Conservation (phyloP, 1,140 invertebrate genomes). For the Euwallacea similis region DNA sequence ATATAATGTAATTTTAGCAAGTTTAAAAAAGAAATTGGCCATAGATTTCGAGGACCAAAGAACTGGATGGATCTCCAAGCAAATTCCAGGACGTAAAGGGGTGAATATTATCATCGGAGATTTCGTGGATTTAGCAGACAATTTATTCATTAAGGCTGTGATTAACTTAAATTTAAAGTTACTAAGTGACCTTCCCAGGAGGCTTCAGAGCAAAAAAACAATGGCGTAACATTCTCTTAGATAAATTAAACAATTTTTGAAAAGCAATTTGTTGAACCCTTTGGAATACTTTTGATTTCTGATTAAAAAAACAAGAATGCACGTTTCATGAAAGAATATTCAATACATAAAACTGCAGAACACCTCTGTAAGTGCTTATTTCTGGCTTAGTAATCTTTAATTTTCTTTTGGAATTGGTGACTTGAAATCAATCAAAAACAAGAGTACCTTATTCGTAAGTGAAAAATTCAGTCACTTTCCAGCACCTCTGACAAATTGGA, state of each 20-base stretch:
- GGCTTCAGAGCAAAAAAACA: neutral
- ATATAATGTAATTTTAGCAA: slow-evolving; percentile 44
- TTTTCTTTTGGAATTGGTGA: no score
- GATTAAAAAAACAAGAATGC: no score
- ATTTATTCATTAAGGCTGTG: slow-evolving; percentile 59
- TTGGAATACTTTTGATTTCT: no score
- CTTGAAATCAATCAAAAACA: no score
- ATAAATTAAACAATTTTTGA: no score
- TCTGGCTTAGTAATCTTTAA: no score
- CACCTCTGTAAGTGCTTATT: no score
- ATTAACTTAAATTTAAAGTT: slow-evolving; percentile 60
- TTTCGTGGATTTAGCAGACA: slow-evolving; percentile 61
- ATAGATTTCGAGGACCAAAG: slow-evolving; percentile 59
- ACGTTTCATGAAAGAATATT: no score
- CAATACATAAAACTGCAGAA: no score
- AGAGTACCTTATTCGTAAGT: slow-evolving; percentile 3
- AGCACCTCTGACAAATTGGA: slow-evolving; percentile 22
- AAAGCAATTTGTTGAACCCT: no score
- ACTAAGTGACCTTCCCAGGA: slow-evolving; percentile 40
- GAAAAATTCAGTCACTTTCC: slow-evolving; percentile 23
- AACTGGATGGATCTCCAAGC: slow-evolving; percentile 57
- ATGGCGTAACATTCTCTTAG: no score
- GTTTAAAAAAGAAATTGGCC: slow-evolving; percentile 55
- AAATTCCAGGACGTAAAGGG: slow-evolving; percentile 55
- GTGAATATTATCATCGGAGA: slow-evolving; percentile 65